These are phyloP conservation scores for Eugnorisma glareosa DNA, from an alignment of 2,888 invertebrate species.

Conservation along the genomic window DNA sequence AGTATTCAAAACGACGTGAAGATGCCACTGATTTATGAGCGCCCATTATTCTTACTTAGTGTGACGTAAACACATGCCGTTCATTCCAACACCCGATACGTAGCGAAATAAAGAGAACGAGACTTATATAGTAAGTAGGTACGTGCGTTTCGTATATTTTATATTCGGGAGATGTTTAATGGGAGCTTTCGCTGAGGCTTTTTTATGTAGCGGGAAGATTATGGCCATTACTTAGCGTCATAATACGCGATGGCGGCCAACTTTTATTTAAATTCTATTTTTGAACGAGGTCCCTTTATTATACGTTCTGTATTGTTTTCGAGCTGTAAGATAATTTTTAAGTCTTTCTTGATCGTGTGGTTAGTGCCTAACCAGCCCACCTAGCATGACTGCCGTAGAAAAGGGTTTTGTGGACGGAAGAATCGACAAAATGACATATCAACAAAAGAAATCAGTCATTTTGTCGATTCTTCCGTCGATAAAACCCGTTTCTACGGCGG, in stretches of 20 bases:
- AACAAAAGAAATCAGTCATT: too few species aligned
- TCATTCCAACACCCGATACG: constrained; percentile 70
- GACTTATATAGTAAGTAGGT: constrained; percentile 41
- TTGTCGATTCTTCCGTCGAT: too few species aligned
- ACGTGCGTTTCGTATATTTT: constrained; percentile 59
- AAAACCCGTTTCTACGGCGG: too few species aligned
- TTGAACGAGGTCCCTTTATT: constrained; percentile 11
- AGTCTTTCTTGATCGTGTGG: not conserved
- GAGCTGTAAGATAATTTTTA: constrained; percentile 14
- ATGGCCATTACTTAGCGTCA: constrained; percentile 58
- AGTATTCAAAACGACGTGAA: constrained; percentile 85
- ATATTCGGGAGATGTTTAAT: constrained; percentile 61
- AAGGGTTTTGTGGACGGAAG: too few species aligned
- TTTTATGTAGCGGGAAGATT: constrained; percentile 57
- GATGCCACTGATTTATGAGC: constrained; percentile 86
- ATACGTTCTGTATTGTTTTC: constrained; percentile 36
- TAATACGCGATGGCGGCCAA: constrained; percentile 42
- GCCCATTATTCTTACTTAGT: constrained; percentile 86
- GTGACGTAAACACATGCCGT: constrained; percentile 86
- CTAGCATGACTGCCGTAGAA: too few species aligned
- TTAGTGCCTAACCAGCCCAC: too few species aligned
- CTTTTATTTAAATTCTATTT: constrained; percentile 38
- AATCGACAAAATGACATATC: too few species aligned
- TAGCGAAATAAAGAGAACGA: constrained; percentile 61
- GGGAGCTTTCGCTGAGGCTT: constrained; percentile 49